Conservation (phyloP, 2,888 invertebrate genomes). For the Lithophane ornitopus region DNA sequence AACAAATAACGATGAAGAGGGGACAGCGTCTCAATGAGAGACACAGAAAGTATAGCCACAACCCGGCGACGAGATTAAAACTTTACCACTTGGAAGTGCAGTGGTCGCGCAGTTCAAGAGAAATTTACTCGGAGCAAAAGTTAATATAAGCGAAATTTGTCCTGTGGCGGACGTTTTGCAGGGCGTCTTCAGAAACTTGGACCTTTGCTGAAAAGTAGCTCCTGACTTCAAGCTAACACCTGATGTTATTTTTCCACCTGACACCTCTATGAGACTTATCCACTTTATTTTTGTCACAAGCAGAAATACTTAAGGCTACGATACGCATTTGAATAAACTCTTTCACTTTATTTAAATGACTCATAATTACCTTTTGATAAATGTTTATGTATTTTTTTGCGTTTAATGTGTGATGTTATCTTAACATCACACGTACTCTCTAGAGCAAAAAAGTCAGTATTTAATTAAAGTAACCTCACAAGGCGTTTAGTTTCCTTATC, state of each 20-base stretch:
- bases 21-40: slow-evolving; percentile 65
- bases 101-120: slow-evolving; percentile 84
- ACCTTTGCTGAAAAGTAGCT: slow-evolving; percentile 77
- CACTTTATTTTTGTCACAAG: slow-evolving; percentile 18
- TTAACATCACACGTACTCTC: slow-evolving; percentile 68
- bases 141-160: slow-evolving; percentile 90
- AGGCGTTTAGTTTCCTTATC: slow-evolving; percentile 84
- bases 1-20: slow-evolving; percentile 61
- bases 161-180: slow-evolving; percentile 83
- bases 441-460: slow-evolving; percentile 80
- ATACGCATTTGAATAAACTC: slow-evolving; percentile 50
- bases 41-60: slow-evolving; percentile 72
- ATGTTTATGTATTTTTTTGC: slow-evolving; percentile 73
- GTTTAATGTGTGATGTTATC: slow-evolving; percentile 76
- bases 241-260: slow-evolving; percentile 70
- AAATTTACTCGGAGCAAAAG: slow-evolving; percentile 88
- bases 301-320: neutral
- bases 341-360: slow-evolving; percentile 72
- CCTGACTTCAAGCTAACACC: slow-evolving; percentile 73
- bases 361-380: slow-evolving; percentile 77
- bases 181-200: slow-evolving; percentile 77
- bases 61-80: slow-evolving; percentile 85
- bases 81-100: slow-evolving; percentile 87
- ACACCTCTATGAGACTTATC: neutral
- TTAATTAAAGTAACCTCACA: slow-evolving; percentile 85